These are phyloP conservation scores for Melinaea menophilus DNA, from an alignment of 2,888 invertebrate genomes.

Conservation along the genomic window DNA sequence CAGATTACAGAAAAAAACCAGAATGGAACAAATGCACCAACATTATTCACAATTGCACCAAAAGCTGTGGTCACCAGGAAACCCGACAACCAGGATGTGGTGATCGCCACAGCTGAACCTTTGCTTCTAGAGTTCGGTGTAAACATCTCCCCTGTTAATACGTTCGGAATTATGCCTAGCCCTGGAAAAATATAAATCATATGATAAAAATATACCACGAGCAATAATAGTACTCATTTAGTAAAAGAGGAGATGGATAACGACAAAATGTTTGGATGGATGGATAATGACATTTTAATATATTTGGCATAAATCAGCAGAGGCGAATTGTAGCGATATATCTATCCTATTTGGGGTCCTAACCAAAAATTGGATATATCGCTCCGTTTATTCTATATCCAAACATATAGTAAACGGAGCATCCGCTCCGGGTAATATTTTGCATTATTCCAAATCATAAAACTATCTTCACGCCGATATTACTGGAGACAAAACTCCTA, in stretches of 20 bases:
- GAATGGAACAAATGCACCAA: slow-evolving; percentile 80
- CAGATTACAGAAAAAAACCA: slow-evolving; percentile 77
- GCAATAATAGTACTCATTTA: not conserved
- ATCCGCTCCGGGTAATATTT: too few relatives aligned
- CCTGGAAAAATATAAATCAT: slow-evolving; percentile 29
- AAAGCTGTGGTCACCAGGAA: slow-evolving; percentile 32
- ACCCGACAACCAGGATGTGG: slow-evolving; percentile 29
- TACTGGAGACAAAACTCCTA: too few relatives aligned
- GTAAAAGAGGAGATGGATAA: not conserved
- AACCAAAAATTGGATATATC: too few relatives aligned
- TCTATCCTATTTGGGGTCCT: too few relatives aligned
- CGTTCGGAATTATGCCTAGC: slow-evolving; percentile 34
- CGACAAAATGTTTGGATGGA: too few relatives aligned
- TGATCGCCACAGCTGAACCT: slow-evolving; percentile 30
- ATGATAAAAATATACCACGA: not conserved
- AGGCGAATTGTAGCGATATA: too few relatives aligned
- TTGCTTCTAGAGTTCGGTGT: slow-evolving; percentile 35
- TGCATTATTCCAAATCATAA: too few relatives aligned
- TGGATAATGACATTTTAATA: too few relatives aligned
- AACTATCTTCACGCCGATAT: too few relatives aligned
- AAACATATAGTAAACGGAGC: too few relatives aligned
- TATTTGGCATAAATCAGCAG: too few relatives aligned
- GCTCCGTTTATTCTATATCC: too few relatives aligned
- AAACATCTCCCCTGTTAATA: slow-evolving; percentile 36
- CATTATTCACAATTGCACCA: slow-evolving; percentile 36